These are phyloP conservation scores for Callaeas wilsoni DNA, from an alignment of 2,113 vertebrate genomes.

Conservation along the genomic window DNA sequence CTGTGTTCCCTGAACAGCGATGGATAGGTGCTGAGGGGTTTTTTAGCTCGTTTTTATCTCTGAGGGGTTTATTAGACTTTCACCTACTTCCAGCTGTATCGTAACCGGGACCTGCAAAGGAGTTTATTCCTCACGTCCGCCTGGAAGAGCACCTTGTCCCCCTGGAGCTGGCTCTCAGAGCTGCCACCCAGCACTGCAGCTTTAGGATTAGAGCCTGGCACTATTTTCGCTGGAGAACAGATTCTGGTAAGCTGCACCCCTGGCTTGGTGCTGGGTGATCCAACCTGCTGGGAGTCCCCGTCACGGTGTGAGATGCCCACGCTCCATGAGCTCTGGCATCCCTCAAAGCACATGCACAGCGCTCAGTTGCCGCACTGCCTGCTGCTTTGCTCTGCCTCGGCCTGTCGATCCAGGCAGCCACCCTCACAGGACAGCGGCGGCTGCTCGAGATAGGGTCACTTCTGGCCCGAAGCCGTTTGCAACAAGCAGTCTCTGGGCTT, in stretches of 20 bases:
- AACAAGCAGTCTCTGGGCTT: too few relatives aligned
- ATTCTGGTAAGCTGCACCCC: neutral
- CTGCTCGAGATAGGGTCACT: too few relatives aligned
- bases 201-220: neutral
- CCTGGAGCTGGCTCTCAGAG: fast-evolving
- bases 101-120: neutral
- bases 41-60: neutral
- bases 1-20: neutral
- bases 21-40: neutral
- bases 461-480: too few relatives aligned
- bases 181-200: neutral
- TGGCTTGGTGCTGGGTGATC: neutral
- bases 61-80: neutral
- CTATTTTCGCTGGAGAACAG: neutral
- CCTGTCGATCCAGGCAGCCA: too few relatives aligned
- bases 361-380: too few relatives aligned
- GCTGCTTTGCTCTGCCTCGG: too few relatives aligned
- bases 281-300: neutral
- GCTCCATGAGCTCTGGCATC: neutral
- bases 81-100: neutral
- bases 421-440: too few relatives aligned
- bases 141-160: neutral
- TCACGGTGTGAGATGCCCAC: fast-evolving
- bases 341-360: neutral
- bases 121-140: neutral